A percentile compares a stretch with the other conserved stretches of the same genome.
Evolutionary conservation across 2,113 vertebrate genomes (phyloP).

Genomic region (Castor canadensis): DNA sequence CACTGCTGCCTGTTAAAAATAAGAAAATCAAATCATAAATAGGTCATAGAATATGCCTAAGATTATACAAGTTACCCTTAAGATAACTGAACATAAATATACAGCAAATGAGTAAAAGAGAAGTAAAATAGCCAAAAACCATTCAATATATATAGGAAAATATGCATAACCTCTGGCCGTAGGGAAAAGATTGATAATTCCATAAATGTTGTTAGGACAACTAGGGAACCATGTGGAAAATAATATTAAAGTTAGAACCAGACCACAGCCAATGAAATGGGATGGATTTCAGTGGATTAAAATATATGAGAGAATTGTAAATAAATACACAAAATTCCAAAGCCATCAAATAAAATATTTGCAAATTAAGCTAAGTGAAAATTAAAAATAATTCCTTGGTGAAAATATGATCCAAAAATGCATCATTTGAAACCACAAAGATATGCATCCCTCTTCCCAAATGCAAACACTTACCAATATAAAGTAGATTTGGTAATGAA

Average conservation of each 20-base stretch:
- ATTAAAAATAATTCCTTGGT: background rate
- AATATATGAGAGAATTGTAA: background rate
- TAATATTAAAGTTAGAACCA: background rate
- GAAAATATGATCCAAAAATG: background rate
- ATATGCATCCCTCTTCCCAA: background rate
- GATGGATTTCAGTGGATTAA: background rate
- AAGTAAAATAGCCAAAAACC: background rate
- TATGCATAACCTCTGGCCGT: background rate
- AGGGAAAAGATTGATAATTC: background rate
- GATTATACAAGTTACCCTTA: background rate
- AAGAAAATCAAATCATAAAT: constrained; percentile 12
- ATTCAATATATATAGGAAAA: background rate
- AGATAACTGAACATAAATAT: background rate
- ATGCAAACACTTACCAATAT: background rate
- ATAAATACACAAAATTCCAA: background rate
- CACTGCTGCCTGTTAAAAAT: background rate
- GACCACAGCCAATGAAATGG: background rate
- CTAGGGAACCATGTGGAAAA: background rate
- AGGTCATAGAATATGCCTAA: background rate
- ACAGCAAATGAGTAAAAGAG: background rate
- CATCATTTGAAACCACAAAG: background rate
- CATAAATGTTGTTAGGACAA: background rate
- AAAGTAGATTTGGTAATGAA: background rate
- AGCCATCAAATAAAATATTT: background rate
- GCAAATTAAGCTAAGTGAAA: background rate